A percentile compares a stretch with the other conserved stretches of the same genome.
Conservation (phyloP, 2,888 invertebrate species). For the Parnassius orleans region DNA sequence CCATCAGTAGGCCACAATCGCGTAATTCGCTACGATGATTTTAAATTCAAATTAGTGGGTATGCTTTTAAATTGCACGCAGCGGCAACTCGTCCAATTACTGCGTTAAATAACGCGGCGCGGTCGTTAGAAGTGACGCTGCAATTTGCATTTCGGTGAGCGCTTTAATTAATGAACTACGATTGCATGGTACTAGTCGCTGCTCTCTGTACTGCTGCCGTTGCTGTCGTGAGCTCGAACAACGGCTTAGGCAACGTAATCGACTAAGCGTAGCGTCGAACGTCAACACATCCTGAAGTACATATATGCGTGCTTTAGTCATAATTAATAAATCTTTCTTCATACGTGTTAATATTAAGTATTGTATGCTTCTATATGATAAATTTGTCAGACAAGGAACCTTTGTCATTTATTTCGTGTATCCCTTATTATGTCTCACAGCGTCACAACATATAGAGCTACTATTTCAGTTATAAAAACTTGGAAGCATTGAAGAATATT, state of each 20-base stretch:
- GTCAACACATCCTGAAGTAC: not conserved
- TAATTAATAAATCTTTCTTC: too few species aligned
- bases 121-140: constrained; percentile 7
- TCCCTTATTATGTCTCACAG: too few species aligned
- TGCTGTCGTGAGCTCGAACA: not conserved
- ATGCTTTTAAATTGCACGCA: constrained; percentile 31
- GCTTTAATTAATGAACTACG: constrained; percentile 20
- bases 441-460: too few species aligned
- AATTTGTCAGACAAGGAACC: too few species aligned
- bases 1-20: constrained; percentile 3
- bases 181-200: not conserved
- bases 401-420: too few species aligned
- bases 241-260: not conserved
- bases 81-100: constrained; percentile 32
- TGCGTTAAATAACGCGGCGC: constrained; percentile 25
- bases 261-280: not conserved
- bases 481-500: too few species aligned
- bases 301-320: too few species aligned
- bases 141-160: constrained; percentile 21
- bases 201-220: not conserved
- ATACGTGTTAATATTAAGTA: too few species aligned
- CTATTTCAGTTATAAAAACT: too few species aligned
- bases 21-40: constrained; percentile 20
- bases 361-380: too few species aligned
- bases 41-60: constrained; percentile 35